A percentile compares a stretch with the other conserved stretches of the same genome.
Evolutionary conservation across 2,113 vertebrate species (phyloP).

Genomic region (Psammodynastes pulverulentus): DNA sequence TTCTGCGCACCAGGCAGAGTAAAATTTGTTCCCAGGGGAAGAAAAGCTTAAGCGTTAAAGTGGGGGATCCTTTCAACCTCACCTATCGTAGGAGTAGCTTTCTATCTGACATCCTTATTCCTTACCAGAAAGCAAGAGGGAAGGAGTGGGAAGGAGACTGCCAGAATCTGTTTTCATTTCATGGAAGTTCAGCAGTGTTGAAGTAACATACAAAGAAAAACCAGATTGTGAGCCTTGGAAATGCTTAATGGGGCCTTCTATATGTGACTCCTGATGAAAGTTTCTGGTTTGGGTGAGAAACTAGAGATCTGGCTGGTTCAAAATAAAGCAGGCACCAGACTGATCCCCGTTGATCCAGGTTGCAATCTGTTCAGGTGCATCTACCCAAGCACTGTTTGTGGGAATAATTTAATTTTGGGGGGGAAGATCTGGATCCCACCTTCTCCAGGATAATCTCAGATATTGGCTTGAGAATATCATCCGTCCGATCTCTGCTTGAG

Average conservation of each 20-base stretch:
- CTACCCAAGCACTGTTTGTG: not conserved
- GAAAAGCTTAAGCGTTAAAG: constrained; percentile 40
- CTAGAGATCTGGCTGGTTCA: not conserved
- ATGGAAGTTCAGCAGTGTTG: not conserved
- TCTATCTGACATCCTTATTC: constrained; percentile 43
- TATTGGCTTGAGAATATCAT: not conserved
- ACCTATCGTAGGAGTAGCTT: constrained; percentile 30
- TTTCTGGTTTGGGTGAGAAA: not conserved
- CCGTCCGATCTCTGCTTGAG: not conserved
- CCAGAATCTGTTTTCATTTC: constrained; percentile 40
- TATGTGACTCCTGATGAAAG: not conserved
- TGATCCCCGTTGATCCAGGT: not conserved
- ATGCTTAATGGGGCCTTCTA: not conserved
- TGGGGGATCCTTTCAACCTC: constrained; percentile 35
- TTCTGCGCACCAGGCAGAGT: constrained; percentile 15
- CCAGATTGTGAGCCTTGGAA: not conserved
- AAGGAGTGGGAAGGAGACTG: not conserved
- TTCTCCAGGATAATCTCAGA: not conserved
- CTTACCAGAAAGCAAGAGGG: not conserved
- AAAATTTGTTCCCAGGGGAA: constrained; percentile 50
- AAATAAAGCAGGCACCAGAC: not conserved
- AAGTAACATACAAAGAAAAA: not conserved
- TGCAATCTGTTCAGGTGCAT: not conserved
- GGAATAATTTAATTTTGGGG: not conserved
- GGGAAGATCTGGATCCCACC: not conserved